A percentile compares a stretch with the other conserved stretches of the same genome.
Conservation (phyloP, 2,113 vertebrate genomes). For the Halcyon malimbica region DNA sequence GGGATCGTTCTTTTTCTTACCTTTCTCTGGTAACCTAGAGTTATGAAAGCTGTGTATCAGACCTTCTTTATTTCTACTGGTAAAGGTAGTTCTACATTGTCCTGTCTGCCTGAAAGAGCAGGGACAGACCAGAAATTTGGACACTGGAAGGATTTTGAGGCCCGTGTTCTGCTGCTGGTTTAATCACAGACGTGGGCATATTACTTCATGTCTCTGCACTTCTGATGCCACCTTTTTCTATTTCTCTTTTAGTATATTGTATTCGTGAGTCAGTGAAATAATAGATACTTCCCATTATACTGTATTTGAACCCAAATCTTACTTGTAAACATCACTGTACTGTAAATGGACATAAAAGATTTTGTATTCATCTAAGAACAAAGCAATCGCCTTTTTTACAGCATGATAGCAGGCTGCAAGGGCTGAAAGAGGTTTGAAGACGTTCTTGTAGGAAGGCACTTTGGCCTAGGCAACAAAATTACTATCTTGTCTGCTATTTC, state of each 20-base stretch:
- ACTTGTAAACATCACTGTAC: not conserved
- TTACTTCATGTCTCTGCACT: not conserved
- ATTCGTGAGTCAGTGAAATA: not conserved
- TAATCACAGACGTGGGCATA: not conserved
- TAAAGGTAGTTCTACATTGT: not conserved
- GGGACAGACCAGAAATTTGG: not conserved
- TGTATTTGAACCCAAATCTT: not conserved
- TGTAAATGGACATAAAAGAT: slow-evolving; percentile 17
- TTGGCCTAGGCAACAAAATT: not conserved
- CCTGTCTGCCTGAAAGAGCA: not conserved
- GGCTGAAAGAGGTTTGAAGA: not conserved
- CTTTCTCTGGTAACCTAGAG: not conserved
- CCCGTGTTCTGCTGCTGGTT: not conserved
- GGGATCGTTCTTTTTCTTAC: not conserved
- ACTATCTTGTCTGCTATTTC: not conserved
- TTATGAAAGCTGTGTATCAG: not conserved
- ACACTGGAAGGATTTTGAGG: not conserved
- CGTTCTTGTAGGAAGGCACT: not conserved
- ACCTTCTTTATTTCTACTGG: not conserved
- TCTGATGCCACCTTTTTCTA: not conserved
- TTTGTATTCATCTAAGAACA: not conserved
- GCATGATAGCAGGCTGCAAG: not conserved
- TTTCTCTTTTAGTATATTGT: not conserved
- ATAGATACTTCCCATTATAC: not conserved
- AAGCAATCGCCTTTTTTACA: not conserved